Percentiles rank a stretch among this genome's conserved stretches.
Evolutionary conservation across 2,888 invertebrate species (phyloP).

Genomic region (Plebejus melissa): DNA sequence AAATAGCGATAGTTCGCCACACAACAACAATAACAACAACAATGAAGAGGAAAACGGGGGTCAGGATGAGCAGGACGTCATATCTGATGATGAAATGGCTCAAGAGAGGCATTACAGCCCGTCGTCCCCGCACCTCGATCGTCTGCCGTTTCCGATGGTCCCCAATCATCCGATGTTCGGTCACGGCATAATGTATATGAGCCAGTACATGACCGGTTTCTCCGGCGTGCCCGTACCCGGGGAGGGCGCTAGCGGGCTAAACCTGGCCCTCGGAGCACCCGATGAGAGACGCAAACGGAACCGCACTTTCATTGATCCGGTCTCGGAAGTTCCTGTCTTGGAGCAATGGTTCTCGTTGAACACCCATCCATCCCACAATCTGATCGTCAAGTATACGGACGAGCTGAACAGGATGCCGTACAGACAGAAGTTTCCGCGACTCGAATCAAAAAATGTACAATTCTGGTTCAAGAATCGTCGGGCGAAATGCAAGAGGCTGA

Average conservation of each 20-base stretch:
- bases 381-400: slow-evolving; percentile 98
- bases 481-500: slow-evolving; percentile 97
- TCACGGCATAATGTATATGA: slow-evolving; percentile 95
- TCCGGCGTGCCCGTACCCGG: slow-evolving; percentile 78
- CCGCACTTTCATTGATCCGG: slow-evolving; percentile 99
- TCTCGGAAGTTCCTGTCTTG: slow-evolving; percentile 96
- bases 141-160: slow-evolving; percentile 86
- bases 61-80: slow-evolving; percentile 74
- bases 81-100: slow-evolving; percentile 68
- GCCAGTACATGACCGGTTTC: slow-evolving; percentile 85
- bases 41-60: slow-evolving; percentile 73
- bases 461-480: slow-evolving; percentile 99
- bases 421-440: slow-evolving; percentile 97
- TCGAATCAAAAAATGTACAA: slow-evolving; percentile 99
- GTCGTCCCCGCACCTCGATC: slow-evolving; percentile 69
- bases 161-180: slow-evolving; percentile 92
- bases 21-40: slow-evolving; percentile 69
- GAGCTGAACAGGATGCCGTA: slow-evolving; percentile 98
- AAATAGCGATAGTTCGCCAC: slow-evolving; percentile 72
- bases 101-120: slow-evolving; percentile 66
- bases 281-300: slow-evolving; percentile 96
- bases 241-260: slow-evolving; percentile 79
- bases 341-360: slow-evolving; percentile 98
- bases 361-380: slow-evolving; percentile 98
- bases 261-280: slow-evolving; percentile 82